Conservation (phyloP, 1,140 invertebrate species). For the Wiebesia pumilae region DNA sequence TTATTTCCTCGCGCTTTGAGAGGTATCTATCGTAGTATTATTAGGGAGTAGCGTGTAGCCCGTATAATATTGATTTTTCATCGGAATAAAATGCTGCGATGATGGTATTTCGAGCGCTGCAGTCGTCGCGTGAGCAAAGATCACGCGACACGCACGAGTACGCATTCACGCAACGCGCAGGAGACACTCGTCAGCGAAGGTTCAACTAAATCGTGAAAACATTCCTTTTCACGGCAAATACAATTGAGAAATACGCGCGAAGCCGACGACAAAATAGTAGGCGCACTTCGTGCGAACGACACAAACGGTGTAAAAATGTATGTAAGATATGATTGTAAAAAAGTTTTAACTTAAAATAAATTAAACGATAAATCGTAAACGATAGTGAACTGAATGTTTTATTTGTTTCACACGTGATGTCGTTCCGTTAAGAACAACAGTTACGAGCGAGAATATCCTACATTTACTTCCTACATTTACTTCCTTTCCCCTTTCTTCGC, state of each 20-base stretch:
- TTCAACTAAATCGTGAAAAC: background rate
- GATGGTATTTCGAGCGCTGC: constrained; percentile 1
- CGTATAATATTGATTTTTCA: constrained; percentile 69
- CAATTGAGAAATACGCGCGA: constrained; percentile 42
- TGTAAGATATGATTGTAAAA: constrained; percentile 76
- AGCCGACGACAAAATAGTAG: constrained; percentile 44
- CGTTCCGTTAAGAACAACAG: background rate
- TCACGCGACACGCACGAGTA: background rate
- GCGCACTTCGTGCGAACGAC: constrained; percentile 35
- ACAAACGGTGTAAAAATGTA: constrained; percentile 71
- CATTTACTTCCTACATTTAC: background rate
- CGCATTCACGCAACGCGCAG: background rate
- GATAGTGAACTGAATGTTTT: constrained; percentile 43
- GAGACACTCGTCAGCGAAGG: constrained; percentile 3
- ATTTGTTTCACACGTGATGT: constrained; percentile 22
- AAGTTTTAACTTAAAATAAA: constrained; percentile 76
- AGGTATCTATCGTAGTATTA: constrained; percentile 74
- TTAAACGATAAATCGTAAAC: constrained; percentile 73
- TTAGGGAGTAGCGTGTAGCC: constrained; percentile 72
- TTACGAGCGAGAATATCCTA: background rate
- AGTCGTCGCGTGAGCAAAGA: constrained; percentile 4
- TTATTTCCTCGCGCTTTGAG: constrained; percentile 42
- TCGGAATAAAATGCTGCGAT: constrained; percentile 35
- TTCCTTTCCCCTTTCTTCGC: background rate
- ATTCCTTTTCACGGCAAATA: background rate